Percentiles rank a stretch among this genome's conserved stretches.
Conservation (phyloP, 2,113 vertebrate species). For the crab-eating macaque (Macaca fascicularis) region DNA sequence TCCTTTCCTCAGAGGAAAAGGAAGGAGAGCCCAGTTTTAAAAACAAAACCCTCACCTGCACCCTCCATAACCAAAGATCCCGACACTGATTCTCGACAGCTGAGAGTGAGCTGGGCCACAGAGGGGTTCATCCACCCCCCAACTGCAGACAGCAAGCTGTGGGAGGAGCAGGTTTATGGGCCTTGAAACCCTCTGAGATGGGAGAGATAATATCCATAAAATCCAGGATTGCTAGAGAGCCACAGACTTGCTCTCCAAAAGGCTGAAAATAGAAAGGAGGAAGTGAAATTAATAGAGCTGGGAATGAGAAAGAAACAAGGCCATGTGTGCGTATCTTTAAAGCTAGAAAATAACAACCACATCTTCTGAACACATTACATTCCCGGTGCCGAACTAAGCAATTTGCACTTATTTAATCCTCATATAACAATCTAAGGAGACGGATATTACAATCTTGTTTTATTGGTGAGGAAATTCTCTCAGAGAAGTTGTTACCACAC, state of each 20-base stretch:
- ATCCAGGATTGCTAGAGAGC: slow-evolving; percentile 58
- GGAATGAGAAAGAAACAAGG: neutral
- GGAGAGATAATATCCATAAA: slow-evolving; percentile 26
- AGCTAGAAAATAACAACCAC: neutral
- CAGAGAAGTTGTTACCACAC: neutral
- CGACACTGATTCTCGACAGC: rapidly evolving
- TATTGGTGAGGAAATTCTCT: neutral
- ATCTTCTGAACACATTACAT: neutral
- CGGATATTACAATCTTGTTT: neutral
- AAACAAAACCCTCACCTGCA: neutral
- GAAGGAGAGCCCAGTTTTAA: neutral
- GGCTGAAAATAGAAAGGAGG: slow-evolving; percentile 54
- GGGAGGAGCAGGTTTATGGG: neutral
- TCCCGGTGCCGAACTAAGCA: neutral
- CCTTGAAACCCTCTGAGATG: slow-evolving; percentile 3
- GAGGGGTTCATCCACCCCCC: neutral
- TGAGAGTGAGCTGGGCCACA: rapidly evolving
- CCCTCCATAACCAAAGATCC: neutral
- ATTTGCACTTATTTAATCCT: neutral
- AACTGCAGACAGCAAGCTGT: neutral
- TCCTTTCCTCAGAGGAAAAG: neutral
- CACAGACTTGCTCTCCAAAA: neutral
- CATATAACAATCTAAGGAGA: neutral
- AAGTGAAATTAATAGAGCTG: slow-evolving; percentile 36
- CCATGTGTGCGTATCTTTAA: neutral